phyloP scores from a whole-genome alignment of 2,113 vertebrate genomes.

The Cebidichthys violaceus region DNA sequence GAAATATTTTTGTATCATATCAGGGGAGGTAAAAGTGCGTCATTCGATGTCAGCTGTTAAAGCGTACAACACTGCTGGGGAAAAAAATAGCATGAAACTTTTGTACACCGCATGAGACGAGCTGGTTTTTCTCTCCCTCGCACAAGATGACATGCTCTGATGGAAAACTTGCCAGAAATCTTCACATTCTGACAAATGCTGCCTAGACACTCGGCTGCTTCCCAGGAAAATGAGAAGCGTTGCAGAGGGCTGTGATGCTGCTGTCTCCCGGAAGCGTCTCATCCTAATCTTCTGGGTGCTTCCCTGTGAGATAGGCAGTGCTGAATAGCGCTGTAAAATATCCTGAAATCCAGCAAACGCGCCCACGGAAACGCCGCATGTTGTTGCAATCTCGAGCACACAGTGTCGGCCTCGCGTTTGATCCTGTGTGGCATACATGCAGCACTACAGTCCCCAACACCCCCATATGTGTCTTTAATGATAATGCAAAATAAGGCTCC shows the following conservation, averaged over 20 bases:
- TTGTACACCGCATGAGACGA: conserved; percentile 21
- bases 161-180: conserved; percentile 53
- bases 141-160: conserved; percentile 44
- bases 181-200: conserved; percentile 57
- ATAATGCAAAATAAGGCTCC: conserved; percentile 76
- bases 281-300: conserved; percentile 33
- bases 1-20: background rate
- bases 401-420: conserved; percentile 20
- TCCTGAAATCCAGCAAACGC: conserved; percentile 10
- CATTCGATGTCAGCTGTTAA: background rate
- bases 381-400: background rate
- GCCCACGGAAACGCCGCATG: background rate
- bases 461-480: conserved; percentile 73
- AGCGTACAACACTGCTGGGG: conserved; percentile 9
- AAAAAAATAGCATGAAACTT: conserved; percentile 32
- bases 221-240: conserved; percentile 20
- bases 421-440: conserved; percentile 37
- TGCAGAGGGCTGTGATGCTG: conserved; percentile 41
- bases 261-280: conserved; percentile 12
- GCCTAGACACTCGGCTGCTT: conserved; percentile 31
- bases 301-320: conserved; percentile 29
- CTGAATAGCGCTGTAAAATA: conserved; percentile 2
- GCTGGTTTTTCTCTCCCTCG: conserved; percentile 38
- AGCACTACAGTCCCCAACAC: conserved; percentile 42
- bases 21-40: background rate